phyloP scores from a whole-genome alignment of 2,797 vertebrate genomes.

The Lophura swinhoii region DNA sequence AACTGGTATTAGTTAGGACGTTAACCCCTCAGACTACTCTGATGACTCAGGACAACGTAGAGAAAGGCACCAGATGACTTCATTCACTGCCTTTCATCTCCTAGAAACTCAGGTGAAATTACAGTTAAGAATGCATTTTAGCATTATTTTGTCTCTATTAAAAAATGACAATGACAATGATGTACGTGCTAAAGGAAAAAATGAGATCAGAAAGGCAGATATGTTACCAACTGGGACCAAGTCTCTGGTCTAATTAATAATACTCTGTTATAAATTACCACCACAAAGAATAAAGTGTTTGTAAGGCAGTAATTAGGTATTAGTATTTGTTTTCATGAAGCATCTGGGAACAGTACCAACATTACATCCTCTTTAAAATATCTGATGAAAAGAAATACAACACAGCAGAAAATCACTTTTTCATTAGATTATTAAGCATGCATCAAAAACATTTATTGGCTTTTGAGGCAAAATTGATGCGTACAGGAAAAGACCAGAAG shows the following conservation, averaged over 20 bases:
- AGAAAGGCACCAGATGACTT: background rate
- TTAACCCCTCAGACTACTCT: background rate
- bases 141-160: background rate
- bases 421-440: conserved; percentile 23
- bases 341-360: conserved; percentile 15
- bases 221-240: background rate
- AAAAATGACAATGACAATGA: background rate
- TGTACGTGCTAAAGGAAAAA: background rate
- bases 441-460: conserved; percentile 14
- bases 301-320: conserved; percentile 45
- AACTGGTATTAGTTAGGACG: background rate
- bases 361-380: background rate
- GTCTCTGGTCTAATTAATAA: background rate
- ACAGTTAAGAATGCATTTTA: background rate
- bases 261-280: conserved; percentile 12
- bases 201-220: background rate
- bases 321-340: conserved; percentile 13
- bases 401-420: background rate
- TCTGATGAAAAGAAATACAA: conserved; percentile 40
- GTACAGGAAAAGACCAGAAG: background rate
- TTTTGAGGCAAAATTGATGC: background rate
- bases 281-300: background rate
- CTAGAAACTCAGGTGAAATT: background rate
- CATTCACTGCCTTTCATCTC: background rate
- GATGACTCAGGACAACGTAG: background rate